Base-by-base conservation (phyloP, 2,888 invertebrate species). In the Ennomos fuscantarius region DNA sequence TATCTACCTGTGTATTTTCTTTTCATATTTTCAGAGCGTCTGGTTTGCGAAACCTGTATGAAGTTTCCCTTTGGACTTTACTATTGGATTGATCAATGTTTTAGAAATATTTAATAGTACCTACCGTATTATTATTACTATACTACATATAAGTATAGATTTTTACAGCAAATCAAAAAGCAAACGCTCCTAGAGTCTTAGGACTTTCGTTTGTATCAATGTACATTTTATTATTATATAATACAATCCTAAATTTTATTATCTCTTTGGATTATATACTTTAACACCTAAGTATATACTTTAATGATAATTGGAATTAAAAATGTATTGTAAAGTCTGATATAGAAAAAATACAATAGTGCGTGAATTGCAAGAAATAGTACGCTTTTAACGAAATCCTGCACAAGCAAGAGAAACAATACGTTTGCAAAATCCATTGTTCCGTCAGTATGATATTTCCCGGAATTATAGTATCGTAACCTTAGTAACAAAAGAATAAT, bases 401-500 rank as follows among this genome's bases (percentile, higher is more conserved):
- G 42, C 47, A 49, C 41, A 49, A 50, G 48, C 48, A 66, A 60
- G 59, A 68, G 55, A 64, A 73, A 77, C 74, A 78, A 79, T 79
- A 65, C 73, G 66, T 72, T 73, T 70, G 70, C 72, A 65, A 67
- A 63, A 66, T 63, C 74, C 68, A 79, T 81, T 81, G 81, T 81
- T 76, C 67, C 59, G 69, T 67, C 70, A 66, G 63, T 70, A 73
- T 72, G 70, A 74, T 72, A 66, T 73, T 73, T 78, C 74, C 72
- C 70, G 68, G 65, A 71, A 70, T 74, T 55, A 60, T 62, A 57
- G 49, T 51, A 62, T 50, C 60, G 55, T 43, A 53, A 42, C 66
- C 65, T 66, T 63, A 56, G 52, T 65, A 53, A 74, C 70, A 73
- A 77, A 75, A 70, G 72, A 77, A 76, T 78, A 74, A 74, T 74